A percentile compares a stretch with the other conserved stretches of the same genome.
These are phyloP conservation scores for Riptortus pedestris DNA, from an alignment of 1,140 invertebrate genomes.

Conservation along the genomic window DNA sequence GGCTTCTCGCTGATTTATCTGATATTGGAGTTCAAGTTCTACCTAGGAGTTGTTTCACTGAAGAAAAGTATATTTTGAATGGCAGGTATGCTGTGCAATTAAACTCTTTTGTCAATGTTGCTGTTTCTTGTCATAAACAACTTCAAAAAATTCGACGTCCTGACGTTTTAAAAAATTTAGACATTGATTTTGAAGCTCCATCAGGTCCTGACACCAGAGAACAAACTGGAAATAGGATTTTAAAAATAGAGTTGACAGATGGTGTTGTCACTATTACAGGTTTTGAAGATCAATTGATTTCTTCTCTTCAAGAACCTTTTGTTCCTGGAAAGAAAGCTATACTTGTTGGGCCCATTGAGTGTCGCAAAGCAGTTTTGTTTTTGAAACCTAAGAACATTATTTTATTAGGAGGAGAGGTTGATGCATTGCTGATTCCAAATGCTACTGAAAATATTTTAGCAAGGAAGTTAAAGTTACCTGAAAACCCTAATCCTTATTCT, in stretches of 20 bases:
- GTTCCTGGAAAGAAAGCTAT: constrained; percentile 53
- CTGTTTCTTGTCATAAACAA: constrained; percentile 51
- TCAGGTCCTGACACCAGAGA: constrained; percentile 39
- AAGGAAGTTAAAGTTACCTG: constrained; percentile 42
- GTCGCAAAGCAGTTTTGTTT: constrained; percentile 57
- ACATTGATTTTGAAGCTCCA: constrained; percentile 40
- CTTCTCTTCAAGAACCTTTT: constrained; percentile 47
- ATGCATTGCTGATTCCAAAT: constrained; percentile 47
- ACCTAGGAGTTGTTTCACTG: constrained; percentile 40
- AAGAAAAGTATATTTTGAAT: constrained; percentile 39
- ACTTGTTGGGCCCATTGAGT: constrained; percentile 53
- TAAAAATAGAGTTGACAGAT: constrained; percentile 62
- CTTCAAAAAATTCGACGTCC: constrained; percentile 49
- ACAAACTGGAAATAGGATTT: constrained; percentile 39
- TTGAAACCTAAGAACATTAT: constrained; percentile 51
- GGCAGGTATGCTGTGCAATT: constrained; percentile 51
- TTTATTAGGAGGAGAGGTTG: constrained; percentile 65
- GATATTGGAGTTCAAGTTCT: constrained; percentile 46
- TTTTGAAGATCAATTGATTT: constrained; percentile 60
- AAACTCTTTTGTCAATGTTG: constrained; percentile 39
- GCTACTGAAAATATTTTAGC: constrained; percentile 50
- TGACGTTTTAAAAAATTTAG: constrained; percentile 27
- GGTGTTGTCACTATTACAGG: constrained; percentile 56
- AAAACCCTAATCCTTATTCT: constrained; percentile 25
- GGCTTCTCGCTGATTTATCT: constrained; percentile 49